phyloP scores from a whole-genome alignment of 2,797 vertebrate genomes.

The Pyrocephalus nanus region DNA sequence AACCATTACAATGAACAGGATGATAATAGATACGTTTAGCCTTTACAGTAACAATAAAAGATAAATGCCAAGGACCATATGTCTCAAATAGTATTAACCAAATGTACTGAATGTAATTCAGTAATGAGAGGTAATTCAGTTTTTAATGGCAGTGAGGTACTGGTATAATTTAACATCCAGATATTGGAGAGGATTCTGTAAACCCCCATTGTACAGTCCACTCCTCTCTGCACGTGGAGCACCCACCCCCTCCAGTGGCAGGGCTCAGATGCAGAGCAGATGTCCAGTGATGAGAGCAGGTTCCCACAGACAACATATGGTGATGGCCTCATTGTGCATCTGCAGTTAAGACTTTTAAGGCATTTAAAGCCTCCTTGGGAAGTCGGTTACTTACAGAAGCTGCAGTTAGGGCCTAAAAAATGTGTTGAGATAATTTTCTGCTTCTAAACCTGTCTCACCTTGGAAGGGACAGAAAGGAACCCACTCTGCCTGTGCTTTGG shows the following conservation, averaged over 20 bases:
- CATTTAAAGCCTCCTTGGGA: not conserved
- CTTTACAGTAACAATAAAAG: not conserved
- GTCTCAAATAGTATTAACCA: not conserved
- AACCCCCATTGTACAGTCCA: not conserved
- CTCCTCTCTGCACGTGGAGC: not conserved
- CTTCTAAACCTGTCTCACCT: not conserved
- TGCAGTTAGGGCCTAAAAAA: not conserved
- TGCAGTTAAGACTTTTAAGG: not conserved
- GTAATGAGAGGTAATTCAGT: not conserved
- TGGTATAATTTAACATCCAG: not conserved
- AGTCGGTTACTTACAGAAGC: not conserved
- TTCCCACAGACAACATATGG: rapidly evolving
- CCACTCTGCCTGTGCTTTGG: not conserved
- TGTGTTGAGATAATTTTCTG: not conserved
- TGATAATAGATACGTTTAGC: not conserved
- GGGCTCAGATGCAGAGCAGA: not conserved
- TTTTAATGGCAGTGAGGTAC: not conserved
- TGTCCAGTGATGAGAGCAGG: not conserved
- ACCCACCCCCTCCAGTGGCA: not conserved
- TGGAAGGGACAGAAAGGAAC: not conserved
- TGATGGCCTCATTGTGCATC: not conserved
- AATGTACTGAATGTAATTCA: not conserved
- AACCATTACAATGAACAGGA: not conserved
- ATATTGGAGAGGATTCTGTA: not conserved
- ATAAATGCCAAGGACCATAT: not conserved